Evolutionary conservation across 2,797 vertebrate species (phyloP).

Genomic region (Allobates femoralis): DNA sequence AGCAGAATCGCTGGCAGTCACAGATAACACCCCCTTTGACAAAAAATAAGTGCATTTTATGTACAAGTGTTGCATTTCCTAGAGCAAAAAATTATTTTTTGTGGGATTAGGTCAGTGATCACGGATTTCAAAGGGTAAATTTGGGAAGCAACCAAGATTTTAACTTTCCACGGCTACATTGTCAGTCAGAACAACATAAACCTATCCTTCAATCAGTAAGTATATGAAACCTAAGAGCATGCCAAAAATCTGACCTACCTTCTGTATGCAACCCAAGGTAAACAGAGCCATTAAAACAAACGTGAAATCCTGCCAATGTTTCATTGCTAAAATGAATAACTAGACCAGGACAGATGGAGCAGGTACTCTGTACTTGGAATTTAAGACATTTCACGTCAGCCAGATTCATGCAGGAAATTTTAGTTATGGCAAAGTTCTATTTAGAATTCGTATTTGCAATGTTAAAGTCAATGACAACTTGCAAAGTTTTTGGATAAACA

Average conservation of each 20-base stretch:
- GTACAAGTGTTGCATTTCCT: not conserved
- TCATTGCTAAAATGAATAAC: not conserved
- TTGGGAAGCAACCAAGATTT: not conserved
- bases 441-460: not conserved
- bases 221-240: not conserved
- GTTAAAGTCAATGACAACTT: not conserved
- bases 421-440: not conserved
- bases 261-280: not conserved
- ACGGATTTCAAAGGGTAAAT: not conserved
- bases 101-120: not conserved
- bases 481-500: too few relatives aligned
- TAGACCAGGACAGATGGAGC: not conserved
- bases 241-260: slow-evolving; percentile 19
- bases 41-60: too few relatives aligned
- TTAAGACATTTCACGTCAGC: not conserved
- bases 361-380: not conserved
- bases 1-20: too few relatives aligned
- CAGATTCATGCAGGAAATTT: not conserved
- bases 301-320: not conserved
- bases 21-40: too few relatives aligned
- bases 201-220: slow-evolving; percentile 4
- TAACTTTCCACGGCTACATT: not conserved
- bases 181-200: not conserved
- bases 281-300: slow-evolving; percentile 21
- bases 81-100: not conserved